A percentile compares a stretch with the other conserved stretches of the same genome.
Conservation (phyloP, 2,888 invertebrate species). For the Pocota personata region DNA sequence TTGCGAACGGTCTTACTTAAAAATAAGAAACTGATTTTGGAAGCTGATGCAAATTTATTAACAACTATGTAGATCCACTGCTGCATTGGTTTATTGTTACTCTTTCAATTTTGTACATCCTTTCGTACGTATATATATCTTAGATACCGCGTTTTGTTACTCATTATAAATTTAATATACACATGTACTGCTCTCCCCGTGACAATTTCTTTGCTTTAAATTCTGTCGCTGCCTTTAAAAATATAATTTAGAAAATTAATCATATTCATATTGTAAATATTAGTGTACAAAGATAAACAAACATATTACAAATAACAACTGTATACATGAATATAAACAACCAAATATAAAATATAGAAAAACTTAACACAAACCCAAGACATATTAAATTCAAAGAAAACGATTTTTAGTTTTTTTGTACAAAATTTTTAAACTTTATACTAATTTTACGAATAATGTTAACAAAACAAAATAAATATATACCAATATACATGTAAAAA, state of each 20-base stretch:
- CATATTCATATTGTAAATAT: constrained; percentile 22
- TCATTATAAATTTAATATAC: too few species aligned
- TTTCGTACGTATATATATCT: too few species aligned
- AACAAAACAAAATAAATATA: background rate
- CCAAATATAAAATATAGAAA: background rate
- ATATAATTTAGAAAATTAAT: background rate
- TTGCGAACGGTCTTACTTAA: too few species aligned
- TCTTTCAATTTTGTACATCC: too few species aligned
- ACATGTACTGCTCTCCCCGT: background rate
- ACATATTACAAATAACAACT: constrained; percentile 6
- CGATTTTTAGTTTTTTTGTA: constrained; percentile 21
- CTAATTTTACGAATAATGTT: constrained; percentile 14
- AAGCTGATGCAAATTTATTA: too few species aligned
- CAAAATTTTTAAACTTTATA: constrained; percentile 20
- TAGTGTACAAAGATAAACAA: constrained; percentile 6
- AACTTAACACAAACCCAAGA: background rate
- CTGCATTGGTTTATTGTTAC: too few species aligned
- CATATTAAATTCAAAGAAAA: background rate
- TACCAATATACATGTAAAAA: constrained; percentile 64
- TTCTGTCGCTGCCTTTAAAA: background rate
- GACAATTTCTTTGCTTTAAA: background rate
- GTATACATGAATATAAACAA: constrained; percentile 27
- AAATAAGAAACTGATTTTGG: too few species aligned
- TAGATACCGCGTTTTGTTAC: too few species aligned
- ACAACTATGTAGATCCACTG: too few species aligned